A percentile compares a stretch with the other conserved stretches of the same genome.
phyloP scores from a whole-genome alignment of 2,113 vertebrate genomes.

The Sylvietta virens region DNA sequence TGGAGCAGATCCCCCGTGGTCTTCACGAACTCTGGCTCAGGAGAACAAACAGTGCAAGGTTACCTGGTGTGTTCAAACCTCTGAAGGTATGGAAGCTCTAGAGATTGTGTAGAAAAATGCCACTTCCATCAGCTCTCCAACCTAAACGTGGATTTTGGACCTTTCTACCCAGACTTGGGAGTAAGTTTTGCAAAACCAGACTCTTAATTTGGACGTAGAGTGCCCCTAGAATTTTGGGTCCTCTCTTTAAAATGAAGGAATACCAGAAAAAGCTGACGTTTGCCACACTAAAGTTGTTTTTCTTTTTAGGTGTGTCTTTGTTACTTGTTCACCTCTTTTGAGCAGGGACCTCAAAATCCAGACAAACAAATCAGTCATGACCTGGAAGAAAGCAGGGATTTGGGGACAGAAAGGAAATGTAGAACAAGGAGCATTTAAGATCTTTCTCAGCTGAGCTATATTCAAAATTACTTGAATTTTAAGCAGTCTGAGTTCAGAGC shows the following conservation, averaged over 20 bases:
- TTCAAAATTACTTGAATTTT: not conserved
- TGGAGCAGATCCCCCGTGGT: constrained; percentile 76
- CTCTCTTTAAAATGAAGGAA: not conserved
- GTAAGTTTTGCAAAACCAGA: not conserved
- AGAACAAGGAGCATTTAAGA: not conserved
- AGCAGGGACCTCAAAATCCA: not conserved
- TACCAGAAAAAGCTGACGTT: not conserved
- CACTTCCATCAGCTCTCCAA: not conserved
- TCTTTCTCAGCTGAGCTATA: not conserved
- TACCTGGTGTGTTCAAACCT: not conserved
- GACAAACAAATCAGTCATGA: not conserved
- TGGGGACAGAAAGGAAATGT: not conserved
- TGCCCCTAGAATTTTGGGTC: not conserved
- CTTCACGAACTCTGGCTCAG: constrained; percentile 72
- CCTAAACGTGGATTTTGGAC: not conserved
- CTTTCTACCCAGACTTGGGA: not conserved
- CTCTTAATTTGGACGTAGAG: not conserved
- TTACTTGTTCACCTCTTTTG: not conserved
- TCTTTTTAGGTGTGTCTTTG: not conserved
- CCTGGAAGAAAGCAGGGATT: not conserved
- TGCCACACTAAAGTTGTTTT: not conserved
- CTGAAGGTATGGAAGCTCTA: not conserved
- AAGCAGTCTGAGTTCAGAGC: not conserved
- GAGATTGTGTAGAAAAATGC: not conserved
- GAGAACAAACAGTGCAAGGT: not conserved